Conservation (phyloP, 1,140 invertebrate species). For the Aphidius ervi region DNA sequence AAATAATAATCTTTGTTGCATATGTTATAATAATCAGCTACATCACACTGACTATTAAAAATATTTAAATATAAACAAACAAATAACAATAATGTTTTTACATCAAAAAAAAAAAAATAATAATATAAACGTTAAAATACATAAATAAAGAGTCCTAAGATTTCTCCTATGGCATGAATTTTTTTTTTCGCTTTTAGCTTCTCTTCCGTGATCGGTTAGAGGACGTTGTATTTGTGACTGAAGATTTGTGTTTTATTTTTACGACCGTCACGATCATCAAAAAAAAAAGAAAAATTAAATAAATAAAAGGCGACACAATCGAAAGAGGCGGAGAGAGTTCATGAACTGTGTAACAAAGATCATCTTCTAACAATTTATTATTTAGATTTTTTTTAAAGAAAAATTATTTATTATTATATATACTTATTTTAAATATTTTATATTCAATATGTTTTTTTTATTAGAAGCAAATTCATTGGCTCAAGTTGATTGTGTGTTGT, state of each 20-base stretch:
- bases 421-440: background rate
- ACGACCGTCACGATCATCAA: conserved; percentile 12
- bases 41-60: too few species aligned
- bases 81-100: too few species aligned
- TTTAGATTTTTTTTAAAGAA: too few species aligned
- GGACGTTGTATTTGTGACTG: conserved; percentile 6
- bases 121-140: too few species aligned
- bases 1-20: too few species aligned
- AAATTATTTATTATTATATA: conserved; percentile 22
- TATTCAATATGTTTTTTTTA: conserved; percentile 14
- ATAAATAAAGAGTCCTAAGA: too few species aligned
- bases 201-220: conserved; percentile 1
- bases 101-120: too few species aligned
- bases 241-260: conserved; percentile 10
- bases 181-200: background rate
- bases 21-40: too few species aligned
- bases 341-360: background rate
- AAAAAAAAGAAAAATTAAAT: background rate
- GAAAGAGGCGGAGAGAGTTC: conserved; percentile 1
- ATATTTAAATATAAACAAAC: too few species aligned
- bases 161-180: too few species aligned
- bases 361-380: background rate
- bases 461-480: background rate
- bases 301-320: background rate
- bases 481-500: too few species aligned